Base-by-base conservation (phyloP, 1,140 invertebrate genomes). In the Cotesia chilonis region DNA sequence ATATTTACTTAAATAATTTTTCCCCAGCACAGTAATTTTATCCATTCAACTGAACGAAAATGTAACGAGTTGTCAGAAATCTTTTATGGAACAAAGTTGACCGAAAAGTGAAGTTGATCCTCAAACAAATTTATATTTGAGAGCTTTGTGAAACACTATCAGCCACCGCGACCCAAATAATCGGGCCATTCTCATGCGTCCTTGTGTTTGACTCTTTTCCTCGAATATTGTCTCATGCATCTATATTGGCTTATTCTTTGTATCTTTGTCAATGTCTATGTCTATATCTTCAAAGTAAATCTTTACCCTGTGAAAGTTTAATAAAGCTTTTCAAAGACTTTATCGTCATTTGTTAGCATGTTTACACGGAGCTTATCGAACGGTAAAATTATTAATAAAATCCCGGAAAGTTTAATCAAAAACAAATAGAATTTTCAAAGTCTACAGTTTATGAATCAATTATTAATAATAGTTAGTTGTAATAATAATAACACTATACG, bases 191-290 rank as follows among this genome's bases (percentile, higher is more conserved):
- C 52, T 68, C 65, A 69, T 73, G 71, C 66, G 68, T 64, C 66
- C 57, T 60, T 17, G 20, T 68, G 41, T 28, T 1, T 28, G 28
- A 68, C 54, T 61, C 57, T 36, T 66, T 72, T 73, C 17, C 9
- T 20, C 12, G 54, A 68, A 68, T 73, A 38, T 68, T 68, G 66
- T 73, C 71, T 73, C 71, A 73, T 73, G 66, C 71, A 73, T 73
- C 66, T 66, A 73, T 73, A 73, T 73, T 73, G 71, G 66, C 66
- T 73, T 54, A 51, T 72, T 69, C 64, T 17, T 57, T 28, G 28
- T 28, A 28, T 28, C 28, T 28, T 28, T 28, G 28, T 28, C 28
- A 28, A 28, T 28, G 28, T 28, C 28, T 28, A 28, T 28, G 14
- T 3, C 28, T 6, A 14, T 4, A 36, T 68, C 9, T 38, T 4